Conservation (phyloP, 1,140 invertebrate genomes). For the Medauroidea extradentata region DNA sequence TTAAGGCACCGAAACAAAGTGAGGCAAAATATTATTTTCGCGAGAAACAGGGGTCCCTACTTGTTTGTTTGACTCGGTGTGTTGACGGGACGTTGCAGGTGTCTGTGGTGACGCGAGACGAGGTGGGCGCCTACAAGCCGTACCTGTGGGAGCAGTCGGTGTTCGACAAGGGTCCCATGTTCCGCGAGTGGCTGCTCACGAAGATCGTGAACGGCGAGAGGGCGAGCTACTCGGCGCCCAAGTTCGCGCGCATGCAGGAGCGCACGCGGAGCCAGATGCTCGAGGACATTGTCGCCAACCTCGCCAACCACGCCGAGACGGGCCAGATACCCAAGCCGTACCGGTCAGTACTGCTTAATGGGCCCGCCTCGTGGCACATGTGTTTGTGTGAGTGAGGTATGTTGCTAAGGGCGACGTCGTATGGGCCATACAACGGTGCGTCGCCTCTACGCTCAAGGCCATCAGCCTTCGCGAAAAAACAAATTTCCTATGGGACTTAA, state of each 20-base stretch:
- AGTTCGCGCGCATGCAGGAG: constrained; percentile 94
- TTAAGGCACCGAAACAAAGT: no score
- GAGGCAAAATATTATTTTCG: no score
- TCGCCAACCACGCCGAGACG: constrained; percentile 91
- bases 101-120: constrained; percentile 91
- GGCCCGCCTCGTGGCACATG: no score
- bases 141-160: constrained; percentile 91
- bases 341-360: constrained; percentile 56
- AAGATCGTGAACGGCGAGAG: constrained; percentile 97
- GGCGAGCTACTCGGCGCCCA: constrained; percentile 93
- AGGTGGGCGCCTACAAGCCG: constrained; percentile 96
- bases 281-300: constrained; percentile 89
- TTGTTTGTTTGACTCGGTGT: constrained; percentile 2
- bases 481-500: no score
- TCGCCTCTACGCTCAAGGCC: no score
- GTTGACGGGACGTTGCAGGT: constrained; percentile 45
- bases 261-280: constrained; percentile 79
- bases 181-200: constrained; percentile 91
- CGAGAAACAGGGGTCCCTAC: no score
- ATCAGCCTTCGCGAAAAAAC: no score
- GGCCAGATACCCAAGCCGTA: constrained; percentile 95
- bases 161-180: constrained; percentile 87
- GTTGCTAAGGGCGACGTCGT: no score
- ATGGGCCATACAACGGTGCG: no score
- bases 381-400: no score